Conservation (phyloP, 23 tunicate genomes). For the Ascidia mentula region DNA sequence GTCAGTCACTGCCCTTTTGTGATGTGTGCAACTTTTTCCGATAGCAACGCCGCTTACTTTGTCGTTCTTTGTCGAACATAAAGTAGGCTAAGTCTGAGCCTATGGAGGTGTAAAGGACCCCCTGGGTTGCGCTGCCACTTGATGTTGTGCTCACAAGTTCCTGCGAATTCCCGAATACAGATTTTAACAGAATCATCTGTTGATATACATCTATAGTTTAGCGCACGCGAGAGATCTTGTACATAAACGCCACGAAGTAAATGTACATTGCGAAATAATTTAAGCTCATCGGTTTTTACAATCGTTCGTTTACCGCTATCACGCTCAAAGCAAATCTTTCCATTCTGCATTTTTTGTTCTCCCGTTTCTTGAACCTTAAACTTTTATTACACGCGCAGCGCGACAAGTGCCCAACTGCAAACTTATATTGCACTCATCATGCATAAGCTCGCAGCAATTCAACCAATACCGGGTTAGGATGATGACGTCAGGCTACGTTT, state of each 20-base stretch:
- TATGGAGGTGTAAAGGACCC: too few relatives aligned
- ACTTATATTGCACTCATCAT: background rate
- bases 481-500: constrained; percentile 13
- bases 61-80: background rate
- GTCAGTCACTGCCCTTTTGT: background rate
- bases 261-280: constrained; percentile 1
- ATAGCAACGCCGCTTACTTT: background rate
- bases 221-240: too few relatives aligned
- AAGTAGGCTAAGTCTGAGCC: background rate
- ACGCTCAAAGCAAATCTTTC: background rate
- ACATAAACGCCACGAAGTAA: background rate
- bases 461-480: background rate
- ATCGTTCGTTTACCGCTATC: background rate
- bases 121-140: too few relatives aligned
- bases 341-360: background rate
- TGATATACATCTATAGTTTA: too few relatives aligned
- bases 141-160: constrained; percentile 1
- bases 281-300: background rate
- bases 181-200: too few relatives aligned
- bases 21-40: background rate
- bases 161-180: background rate
- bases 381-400: background rate
- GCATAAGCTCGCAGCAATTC: background rate
- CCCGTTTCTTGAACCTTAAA: too few relatives aligned
- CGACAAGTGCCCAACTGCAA: background rate